These are phyloP conservation scores for Microchirus variegatus DNA, from an alignment of 2,797 vertebrate genomes.

Conservation along the genomic window DNA sequence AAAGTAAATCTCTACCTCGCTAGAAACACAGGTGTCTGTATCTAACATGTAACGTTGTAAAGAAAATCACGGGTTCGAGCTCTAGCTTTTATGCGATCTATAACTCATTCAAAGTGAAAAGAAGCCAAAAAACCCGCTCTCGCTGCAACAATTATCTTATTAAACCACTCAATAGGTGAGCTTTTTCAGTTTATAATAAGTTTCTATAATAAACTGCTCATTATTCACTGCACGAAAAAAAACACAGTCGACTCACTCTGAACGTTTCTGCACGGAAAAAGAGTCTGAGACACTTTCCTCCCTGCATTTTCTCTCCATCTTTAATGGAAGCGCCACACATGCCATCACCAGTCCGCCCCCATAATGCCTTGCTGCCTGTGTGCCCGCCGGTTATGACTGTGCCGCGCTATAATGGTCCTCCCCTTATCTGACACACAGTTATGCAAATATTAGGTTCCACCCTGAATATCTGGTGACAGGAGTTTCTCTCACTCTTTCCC, in stretches of 20 bases:
- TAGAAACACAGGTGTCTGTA: too few species aligned
- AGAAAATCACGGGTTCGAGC: too few species aligned
- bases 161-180: too few species aligned
- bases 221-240: slow-evolving; percentile 51
- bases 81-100: too few species aligned
- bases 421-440: slow-evolving; percentile 73
- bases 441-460: slow-evolving; percentile 79
- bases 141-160: too few species aligned
- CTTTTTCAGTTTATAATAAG: too few species aligned
- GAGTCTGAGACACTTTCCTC: slow-evolving; percentile 56
- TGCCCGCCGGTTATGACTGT: slow-evolving; percentile 68
- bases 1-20: too few species aligned
- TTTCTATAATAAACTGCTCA: slow-evolving; percentile 49
- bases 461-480: slow-evolving; percentile 68
- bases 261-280: slow-evolving; percentile 48
- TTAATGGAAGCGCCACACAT: slow-evolving; percentile 66
- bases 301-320: slow-evolving; percentile 59
- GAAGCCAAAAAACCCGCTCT: too few species aligned
- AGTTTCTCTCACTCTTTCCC: slow-evolving; percentile 56
- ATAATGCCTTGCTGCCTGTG: slow-evolving; percentile 64
- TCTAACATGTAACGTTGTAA: too few species aligned
- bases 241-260: slow-evolving; percentile 41
- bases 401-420: slow-evolving; percentile 65
- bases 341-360: slow-evolving; percentile 63
- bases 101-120: too few species aligned